Base-by-base conservation (phyloP, 1,140 invertebrate species). In the Phenacoccus solenopsis region DNA sequence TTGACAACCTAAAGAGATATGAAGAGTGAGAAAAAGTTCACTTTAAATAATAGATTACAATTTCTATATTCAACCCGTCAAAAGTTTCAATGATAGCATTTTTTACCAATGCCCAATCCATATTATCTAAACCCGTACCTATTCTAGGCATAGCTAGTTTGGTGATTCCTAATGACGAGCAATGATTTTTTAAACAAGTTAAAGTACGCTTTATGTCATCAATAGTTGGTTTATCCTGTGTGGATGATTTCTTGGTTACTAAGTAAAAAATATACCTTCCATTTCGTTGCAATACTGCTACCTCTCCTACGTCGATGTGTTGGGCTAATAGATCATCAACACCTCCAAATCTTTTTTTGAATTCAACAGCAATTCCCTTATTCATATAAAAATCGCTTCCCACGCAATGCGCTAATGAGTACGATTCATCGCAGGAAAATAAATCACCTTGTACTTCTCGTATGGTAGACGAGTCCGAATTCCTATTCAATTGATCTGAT, bases 71-170 rank as follows among this genome's bases (percentile, higher is more conserved):
- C 16, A 3, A 20, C 4, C 22, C n/a, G 27, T 68, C 10, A 24
- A 71, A 71, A 20, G 4, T 0, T n/a, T 30, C 16, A 12, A 16
- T 1, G 22, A 71, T 13, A 30, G 28, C 38, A 2, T 32, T 1
- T 70, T 77, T 80, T 0, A 87, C 85, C 38, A 79, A 77, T 2
- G 75, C 73, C 86, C 86, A 88, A 71, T 85, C 77, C 10, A 88
- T 75, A 22, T 80, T 74, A 75, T 88, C 86, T 20, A 87, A 78
- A 38, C 86, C 86, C 76, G 85, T 86, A 1, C 86, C 86, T 71
- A 88, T 84, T 70, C 76, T 75, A 1, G 86, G 86, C 73, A 87
- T 84, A 3, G 84, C 82, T 32, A 87, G 72, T 69, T 81, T 78
- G 22, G 75, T 76, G 0, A 85, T 78, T 68, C 79, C 71, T 68